A percentile compares a stretch with the other conserved stretches of the same genome.
Evolutionary conservation across 37 sponge, comb jelly and placozoan species (phyloP).

Genomic region (Eunapius fragilis): DNA sequence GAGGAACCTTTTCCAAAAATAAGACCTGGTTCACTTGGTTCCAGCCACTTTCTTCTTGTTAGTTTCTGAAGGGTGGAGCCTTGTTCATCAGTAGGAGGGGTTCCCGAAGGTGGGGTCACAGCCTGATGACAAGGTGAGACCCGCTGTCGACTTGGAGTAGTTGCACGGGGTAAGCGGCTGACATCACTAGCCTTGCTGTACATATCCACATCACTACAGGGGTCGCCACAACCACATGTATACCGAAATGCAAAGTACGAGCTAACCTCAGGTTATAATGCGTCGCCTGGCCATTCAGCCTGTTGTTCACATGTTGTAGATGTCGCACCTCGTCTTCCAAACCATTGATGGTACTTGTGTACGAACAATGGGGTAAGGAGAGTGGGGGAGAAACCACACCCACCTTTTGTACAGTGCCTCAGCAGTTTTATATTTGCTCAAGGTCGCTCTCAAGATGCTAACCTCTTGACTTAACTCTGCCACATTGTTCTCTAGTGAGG

Average conservation of each 20-base stretch:
- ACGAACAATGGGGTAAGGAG: background rate
- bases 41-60: slow-evolving; percentile 55
- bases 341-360: slow-evolving; percentile 14
- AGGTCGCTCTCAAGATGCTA: background rate
- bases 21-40: slow-evolving; percentile 54
- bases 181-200: too few relatives aligned
- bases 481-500: background rate
- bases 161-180: too few relatives aligned
- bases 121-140: too few relatives aligned
- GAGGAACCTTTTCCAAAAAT: slow-evolving; percentile 11
- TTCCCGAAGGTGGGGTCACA: too few relatives aligned
- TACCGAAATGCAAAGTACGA: too few relatives aligned
- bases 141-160: too few relatives aligned
- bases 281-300: slow-evolving; percentile 38
- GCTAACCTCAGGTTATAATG: slow-evolving; percentile 13
- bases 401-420: slow-evolving; percentile 16
- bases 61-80: background rate
- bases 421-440: background rate
- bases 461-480: background rate
- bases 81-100: too few relatives aligned
- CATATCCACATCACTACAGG: too few relatives aligned
- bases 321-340: slow-evolving; percentile 34
- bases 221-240: too few relatives aligned
- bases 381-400: too few relatives aligned
- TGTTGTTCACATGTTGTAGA: slow-evolving; percentile 40